phyloP scores from a whole-genome alignment of 2,888 invertebrate genomes.

The Heteromurus nitidus region DNA sequence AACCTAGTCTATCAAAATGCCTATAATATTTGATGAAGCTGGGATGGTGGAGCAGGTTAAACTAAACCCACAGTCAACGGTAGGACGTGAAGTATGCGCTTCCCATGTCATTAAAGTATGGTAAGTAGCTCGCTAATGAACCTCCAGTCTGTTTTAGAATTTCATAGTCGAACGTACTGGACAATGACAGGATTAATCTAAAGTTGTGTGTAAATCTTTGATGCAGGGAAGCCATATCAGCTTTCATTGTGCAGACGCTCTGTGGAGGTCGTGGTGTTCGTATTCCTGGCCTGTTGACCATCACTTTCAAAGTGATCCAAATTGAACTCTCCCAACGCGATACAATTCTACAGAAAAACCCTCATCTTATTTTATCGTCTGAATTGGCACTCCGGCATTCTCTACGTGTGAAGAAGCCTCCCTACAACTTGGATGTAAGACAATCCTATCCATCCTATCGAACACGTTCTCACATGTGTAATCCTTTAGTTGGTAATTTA shows the following conservation, averaged over 20 bases:
- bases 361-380: constrained; percentile 64
- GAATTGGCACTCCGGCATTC: constrained; percentile 66
- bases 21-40: constrained; percentile 65
- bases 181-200: no score
- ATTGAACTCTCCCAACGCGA: constrained; percentile 60
- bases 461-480: not conserved
- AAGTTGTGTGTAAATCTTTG: not conserved
- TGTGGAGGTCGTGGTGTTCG: constrained; percentile 66
- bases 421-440: constrained; percentile 70
- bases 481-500: not conserved
- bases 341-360: constrained; percentile 67
- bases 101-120: constrained; percentile 69
- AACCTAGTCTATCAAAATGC: constrained; percentile 39
- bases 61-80: constrained; percentile 61
- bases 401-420: constrained; percentile 65
- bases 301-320: constrained; percentile 67
- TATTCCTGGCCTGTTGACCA: constrained; percentile 63
- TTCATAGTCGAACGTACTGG: not conserved
- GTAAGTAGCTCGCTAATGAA: constrained; percentile 7
- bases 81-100: constrained; percentile 69
- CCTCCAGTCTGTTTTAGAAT: not conserved
- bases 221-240: constrained; percentile 56
- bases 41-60: constrained; percentile 69
- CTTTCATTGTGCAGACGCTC: constrained; percentile 65
- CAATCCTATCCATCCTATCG: no score